These are phyloP conservation scores for Odontamblyopus rebecca DNA, from an alignment of 2,797 vertebrate species.

Conservation along the genomic window DNA sequence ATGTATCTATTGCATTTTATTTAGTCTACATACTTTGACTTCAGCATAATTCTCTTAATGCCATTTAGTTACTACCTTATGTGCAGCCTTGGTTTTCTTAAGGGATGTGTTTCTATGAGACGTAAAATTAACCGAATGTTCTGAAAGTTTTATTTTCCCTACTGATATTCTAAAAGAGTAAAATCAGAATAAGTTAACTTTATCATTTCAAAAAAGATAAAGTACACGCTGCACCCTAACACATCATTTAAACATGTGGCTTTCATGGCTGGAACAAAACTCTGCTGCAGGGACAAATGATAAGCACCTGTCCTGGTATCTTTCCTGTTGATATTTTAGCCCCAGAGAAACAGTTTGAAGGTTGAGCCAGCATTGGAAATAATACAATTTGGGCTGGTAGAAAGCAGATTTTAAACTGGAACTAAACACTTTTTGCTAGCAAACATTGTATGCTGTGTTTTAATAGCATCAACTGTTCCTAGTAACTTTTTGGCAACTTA, in stretches of 20 bases:
- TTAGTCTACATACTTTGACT: no score
- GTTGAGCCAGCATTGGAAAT: conserved; percentile 29
- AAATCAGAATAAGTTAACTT: conserved; percentile 23
- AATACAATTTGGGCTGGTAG: conserved; percentile 13
- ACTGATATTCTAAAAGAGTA: conserved; percentile 8
- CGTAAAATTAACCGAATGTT: background rate
- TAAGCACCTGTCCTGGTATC: conserved; percentile 27
- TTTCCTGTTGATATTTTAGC: conserved; percentile 27
- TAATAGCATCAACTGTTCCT: no score
- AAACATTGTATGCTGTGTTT: no score
- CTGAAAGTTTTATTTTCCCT: background rate
- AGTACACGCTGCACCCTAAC: conserved; percentile 27
- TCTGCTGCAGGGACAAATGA: conserved; percentile 28
- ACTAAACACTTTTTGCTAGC: no score
- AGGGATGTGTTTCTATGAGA: background rate
- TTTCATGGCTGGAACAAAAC: conserved; percentile 43
- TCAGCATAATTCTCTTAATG: no score
- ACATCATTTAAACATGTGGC: conserved; percentile 36
- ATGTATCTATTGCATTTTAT: no score
- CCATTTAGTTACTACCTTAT: no score
- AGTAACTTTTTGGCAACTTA: no score
- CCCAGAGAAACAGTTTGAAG: conserved; percentile 26
- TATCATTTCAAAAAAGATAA: conserved; percentile 58
- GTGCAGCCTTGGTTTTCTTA: no score
- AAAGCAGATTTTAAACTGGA: background rate